Evolutionary conservation across 1,140 invertebrate species (phyloP).

Genomic region (Gryllus bimaculatus): DNA sequence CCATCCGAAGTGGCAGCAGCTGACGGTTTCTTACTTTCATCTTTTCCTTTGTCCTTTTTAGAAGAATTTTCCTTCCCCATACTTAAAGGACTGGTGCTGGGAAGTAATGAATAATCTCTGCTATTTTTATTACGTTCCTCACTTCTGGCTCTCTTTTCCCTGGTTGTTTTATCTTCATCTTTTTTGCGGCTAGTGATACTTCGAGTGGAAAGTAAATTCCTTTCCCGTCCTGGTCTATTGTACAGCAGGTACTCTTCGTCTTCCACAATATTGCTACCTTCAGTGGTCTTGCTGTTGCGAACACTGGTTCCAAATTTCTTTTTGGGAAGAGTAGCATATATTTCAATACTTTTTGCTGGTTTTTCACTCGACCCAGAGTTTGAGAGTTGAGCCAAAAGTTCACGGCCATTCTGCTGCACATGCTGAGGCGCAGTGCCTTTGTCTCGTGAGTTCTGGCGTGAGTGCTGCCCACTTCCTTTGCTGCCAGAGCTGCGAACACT

Average conservation of each 20-base stretch:
- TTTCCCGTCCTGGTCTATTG: conserved; percentile 42
- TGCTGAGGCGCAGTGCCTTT: conserved; percentile 39
- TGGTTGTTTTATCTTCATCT: conserved; percentile 57
- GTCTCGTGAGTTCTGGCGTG: conserved; percentile 54
- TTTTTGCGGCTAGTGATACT: conserved; percentile 33
- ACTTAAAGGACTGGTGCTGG: conserved; percentile 19
- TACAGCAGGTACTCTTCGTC: conserved; percentile 55
- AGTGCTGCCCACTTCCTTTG: conserved; percentile 34
- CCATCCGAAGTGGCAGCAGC: conserved; percentile 38
- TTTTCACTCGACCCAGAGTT: conserved; percentile 36
- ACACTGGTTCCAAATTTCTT: conserved; percentile 49
- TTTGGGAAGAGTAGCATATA: conserved; percentile 84
- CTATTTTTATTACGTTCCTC: conserved; percentile 51
- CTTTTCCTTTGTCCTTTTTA: conserved; percentile 41
- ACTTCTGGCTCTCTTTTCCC: conserved; percentile 71
- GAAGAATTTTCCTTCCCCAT: conserved; percentile 17
- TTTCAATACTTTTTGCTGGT: conserved; percentile 65
- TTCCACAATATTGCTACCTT: conserved; percentile 45
- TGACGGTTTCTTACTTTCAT: conserved; percentile 32
- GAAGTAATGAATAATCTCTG: not conserved
- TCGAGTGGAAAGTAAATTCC: conserved; percentile 58
- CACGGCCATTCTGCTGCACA: conserved; percentile 52
- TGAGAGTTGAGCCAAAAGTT: conserved; percentile 41
- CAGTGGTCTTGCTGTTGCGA: not conserved
- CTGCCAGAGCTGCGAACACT: conserved; percentile 36